Evolutionary conservation across 2,797 vertebrate species (phyloP).

Genomic region (Taenioides sp.): DNA sequence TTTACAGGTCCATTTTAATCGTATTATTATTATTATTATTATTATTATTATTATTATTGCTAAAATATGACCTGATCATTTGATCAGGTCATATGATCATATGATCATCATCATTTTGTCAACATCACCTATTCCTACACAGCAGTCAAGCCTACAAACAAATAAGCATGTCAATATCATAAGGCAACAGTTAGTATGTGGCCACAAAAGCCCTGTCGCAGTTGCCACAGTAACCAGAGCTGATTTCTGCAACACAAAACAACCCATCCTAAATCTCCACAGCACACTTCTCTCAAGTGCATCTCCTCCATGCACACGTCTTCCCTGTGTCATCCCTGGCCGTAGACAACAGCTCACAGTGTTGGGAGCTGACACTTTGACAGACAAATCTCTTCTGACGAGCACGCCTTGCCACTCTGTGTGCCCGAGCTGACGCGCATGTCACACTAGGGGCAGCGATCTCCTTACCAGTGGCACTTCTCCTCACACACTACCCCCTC

Average conservation of each 20-base stretch:
- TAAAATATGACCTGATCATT: too few relatives aligned
- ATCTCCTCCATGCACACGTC: conserved; percentile 15
- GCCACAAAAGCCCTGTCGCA: conserved; percentile 19
- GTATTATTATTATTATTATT: too few relatives aligned
- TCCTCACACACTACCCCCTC: conserved; percentile 6
- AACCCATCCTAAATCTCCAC: conserved; percentile 36
- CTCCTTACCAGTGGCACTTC: conserved; percentile 42
- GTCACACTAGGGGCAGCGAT: conserved; percentile 23
- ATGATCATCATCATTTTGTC: too few relatives aligned
- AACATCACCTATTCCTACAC: background rate
- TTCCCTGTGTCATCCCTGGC: conserved; percentile 32
- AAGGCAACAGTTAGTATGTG: conserved; percentile 31
- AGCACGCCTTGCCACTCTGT: conserved; percentile 37
- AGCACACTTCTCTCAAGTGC: conserved; percentile 14
- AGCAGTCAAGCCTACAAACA: background rate
- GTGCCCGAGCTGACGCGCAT: conserved; percentile 30
- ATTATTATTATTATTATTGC: too few relatives aligned
- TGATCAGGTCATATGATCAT: too few relatives aligned
- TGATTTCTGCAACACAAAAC: conserved; percentile 19
- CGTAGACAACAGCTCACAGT: conserved; percentile 19
- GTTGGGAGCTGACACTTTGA: conserved; percentile 32
- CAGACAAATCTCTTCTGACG: conserved; percentile 17
- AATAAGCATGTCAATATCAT: background rate
- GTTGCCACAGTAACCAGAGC: conserved; percentile 34
- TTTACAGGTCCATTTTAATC: too few relatives aligned